Percentiles rank a stretch among this genome's conserved stretches.
phyloP scores from a whole-genome alignment of 2,113 vertebrate genomes.

The Hippocampus abdominalis region DNA sequence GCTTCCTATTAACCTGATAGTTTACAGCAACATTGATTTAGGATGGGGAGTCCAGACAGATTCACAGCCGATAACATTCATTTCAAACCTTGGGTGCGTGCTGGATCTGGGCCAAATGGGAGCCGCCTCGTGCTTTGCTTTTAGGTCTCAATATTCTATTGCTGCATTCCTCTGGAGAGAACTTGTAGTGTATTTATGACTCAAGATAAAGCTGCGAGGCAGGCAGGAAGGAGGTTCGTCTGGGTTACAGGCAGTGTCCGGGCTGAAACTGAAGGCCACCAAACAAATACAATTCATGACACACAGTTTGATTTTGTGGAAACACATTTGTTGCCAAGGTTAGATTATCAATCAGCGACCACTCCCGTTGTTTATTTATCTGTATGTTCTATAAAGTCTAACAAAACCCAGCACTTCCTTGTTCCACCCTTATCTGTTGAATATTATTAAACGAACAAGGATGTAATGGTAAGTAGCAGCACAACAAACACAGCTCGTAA shows the following conservation, averaged over 20 bases:
- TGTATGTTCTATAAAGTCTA: background rate
- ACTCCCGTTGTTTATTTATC: slow-evolving; percentile 28
- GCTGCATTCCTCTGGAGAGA: slow-evolving; percentile 57
- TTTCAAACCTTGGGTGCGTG: background rate
- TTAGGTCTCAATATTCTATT: slow-evolving; percentile 49
- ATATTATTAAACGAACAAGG: slow-evolving; percentile 33
- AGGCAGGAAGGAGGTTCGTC: slow-evolving; percentile 39
- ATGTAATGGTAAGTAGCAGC: background rate
- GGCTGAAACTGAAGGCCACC: background rate
- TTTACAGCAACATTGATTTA: slow-evolving; percentile 15
- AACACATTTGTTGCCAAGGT: slow-evolving; percentile 59
- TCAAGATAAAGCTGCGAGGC: slow-evolving; percentile 59
- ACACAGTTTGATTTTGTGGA: background rate
- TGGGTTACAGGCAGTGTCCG: slow-evolving; percentile 16
- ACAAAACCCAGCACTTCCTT: slow-evolving; percentile 13
- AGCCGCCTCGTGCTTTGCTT: slow-evolving; percentile 18
- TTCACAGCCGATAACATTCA: background rate
- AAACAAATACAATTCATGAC: background rate
- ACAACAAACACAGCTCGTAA: background rate
- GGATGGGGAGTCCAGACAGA: slow-evolving; percentile 5
- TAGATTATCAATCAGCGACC: slow-evolving; percentile 36
- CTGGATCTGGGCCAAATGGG: slow-evolving; percentile 15
- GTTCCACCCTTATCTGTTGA: slow-evolving; percentile 17
- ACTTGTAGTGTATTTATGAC: slow-evolving; percentile 52
- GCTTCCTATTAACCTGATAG: background rate